Percentiles rank a stretch among this genome's conserved stretches.
phyloP scores from a whole-genome alignment of 1,140 invertebrate species.

The Drosophila melanica region DNA sequence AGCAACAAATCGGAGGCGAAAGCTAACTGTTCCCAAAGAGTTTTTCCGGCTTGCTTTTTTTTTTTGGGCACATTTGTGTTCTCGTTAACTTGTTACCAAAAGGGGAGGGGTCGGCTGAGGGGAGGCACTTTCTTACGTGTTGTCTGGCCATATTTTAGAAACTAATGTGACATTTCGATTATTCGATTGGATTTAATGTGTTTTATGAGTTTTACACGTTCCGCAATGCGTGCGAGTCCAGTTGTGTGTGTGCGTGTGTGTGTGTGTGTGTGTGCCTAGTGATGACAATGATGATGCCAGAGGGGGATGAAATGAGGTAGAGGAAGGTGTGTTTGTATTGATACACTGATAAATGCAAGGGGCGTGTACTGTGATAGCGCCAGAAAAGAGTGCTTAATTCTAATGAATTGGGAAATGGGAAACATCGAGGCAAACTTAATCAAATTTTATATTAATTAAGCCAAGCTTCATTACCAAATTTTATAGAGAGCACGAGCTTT shows the following conservation, averaged over 20 bases:
- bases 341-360: constrained; percentile 53
- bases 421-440: background rate
- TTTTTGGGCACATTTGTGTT: constrained; percentile 67
- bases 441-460: too few species aligned
- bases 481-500: too few species aligned
- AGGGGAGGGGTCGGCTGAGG: background rate
- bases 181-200: constrained; percentile 84
- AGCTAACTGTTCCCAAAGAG: constrained; percentile 61
- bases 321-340: constrained; percentile 12
- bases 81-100: constrained; percentile 47
- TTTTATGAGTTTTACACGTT: constrained; percentile 83
- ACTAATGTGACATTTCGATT: constrained; percentile 84
- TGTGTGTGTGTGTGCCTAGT: constrained; percentile 20
- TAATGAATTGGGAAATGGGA: background rate
- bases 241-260: background rate
- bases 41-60: constrained; percentile 45
- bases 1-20: constrained; percentile 17
- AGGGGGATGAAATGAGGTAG: background rate
- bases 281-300: constrained; percentile 55
- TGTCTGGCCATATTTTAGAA: constrained; percentile 81
- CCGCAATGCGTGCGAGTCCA: constrained; percentile 31
- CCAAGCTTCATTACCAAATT: too few species aligned
- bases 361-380: constrained; percentile 36
- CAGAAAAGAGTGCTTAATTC: background rate
- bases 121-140: constrained; percentile 59